Conservation (phyloP, 23 tunicate species). For the Trididemnum clinides region DNA sequence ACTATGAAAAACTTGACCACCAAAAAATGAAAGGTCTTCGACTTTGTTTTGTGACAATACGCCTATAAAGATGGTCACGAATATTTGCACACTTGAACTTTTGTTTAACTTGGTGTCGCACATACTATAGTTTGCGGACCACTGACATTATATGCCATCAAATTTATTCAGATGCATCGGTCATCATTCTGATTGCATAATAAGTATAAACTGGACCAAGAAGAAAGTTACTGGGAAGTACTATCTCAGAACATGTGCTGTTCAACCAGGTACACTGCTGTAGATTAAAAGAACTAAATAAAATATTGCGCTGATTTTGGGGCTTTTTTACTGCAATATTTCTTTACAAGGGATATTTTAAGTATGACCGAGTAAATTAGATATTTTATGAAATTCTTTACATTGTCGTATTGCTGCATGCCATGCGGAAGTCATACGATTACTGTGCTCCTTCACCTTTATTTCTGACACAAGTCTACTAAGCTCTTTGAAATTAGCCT, state of each 20-base stretch:
- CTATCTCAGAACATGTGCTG: conserved; percentile 21
- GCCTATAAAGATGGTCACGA: not conserved
- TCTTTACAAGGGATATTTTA: too few species aligned
- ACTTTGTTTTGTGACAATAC: not conserved
- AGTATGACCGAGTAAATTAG: too few species aligned
- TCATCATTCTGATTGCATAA: conserved; percentile 16
- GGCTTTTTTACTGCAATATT: not conserved
- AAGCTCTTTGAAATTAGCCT: too few species aligned
- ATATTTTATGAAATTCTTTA: too few species aligned
- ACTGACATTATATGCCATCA: not conserved
- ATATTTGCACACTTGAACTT: too few species aligned
- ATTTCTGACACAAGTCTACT: too few species aligned
- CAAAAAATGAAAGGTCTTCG: not conserved
- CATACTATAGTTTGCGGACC: not conserved
- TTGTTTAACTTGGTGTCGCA: too few species aligned
- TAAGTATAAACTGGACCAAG: conserved; percentile 30
- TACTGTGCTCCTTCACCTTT: too few species aligned
- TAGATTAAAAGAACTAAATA: too few species aligned
- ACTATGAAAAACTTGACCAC: not conserved
- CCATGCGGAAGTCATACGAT: too few species aligned
- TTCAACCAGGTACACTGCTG: conserved; percentile 15
- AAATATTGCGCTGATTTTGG: too few species aligned
- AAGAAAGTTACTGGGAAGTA: conserved; percentile 17
- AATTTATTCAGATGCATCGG: conserved; percentile 40
- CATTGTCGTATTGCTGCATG: too few species aligned